Percentiles rank a stretch among this genome's conserved stretches.
Evolutionary conservation across 2,888 invertebrate species (phyloP).

Genomic region (Apotomis capreana): DNA sequence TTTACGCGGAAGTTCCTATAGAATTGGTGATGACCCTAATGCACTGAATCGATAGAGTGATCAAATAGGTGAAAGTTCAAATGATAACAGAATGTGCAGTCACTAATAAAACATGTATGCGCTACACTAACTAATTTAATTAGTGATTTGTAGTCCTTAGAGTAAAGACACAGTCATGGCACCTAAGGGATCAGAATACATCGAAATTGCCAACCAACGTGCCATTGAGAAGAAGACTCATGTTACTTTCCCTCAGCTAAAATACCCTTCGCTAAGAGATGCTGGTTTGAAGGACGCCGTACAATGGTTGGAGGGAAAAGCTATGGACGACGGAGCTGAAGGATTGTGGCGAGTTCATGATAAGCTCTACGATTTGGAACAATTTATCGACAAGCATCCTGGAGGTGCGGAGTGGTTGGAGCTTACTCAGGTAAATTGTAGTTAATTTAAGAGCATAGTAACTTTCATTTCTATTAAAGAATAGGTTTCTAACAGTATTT

Average conservation of each 20-base stretch:
- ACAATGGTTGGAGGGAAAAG: conserved; percentile 86
- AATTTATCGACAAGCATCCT: conserved; percentile 92
- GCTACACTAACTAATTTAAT: neutral
- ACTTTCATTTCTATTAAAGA: neutral
- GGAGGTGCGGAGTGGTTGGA: conserved; percentile 91
- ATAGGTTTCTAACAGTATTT: neutral
- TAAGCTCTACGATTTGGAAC: conserved; percentile 91
- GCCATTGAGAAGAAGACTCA: conserved; percentile 69
- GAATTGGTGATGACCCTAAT: neutral
- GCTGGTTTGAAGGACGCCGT: conserved; percentile 70
- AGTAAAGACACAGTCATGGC: conserved; percentile 53
- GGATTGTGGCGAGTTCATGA: conserved; percentile 91
- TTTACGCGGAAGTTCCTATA: neutral
- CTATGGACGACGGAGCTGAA: conserved; percentile 87
- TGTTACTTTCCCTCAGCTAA: conserved; percentile 81
- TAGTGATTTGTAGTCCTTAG: neutral
- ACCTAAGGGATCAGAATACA: conserved; percentile 59
- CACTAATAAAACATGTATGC: conserved; percentile 4
- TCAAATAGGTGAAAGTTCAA: conserved; percentile 18
- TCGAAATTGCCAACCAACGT: conserved; percentile 59
- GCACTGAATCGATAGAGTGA: neutral
- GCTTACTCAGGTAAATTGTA: conserved; percentile 83
- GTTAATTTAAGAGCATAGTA: conserved; percentile 10
- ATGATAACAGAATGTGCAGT: neutral
- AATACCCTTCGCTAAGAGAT: conserved; percentile 79